These are phyloP conservation scores for Anguilla pacifica DNA, from an alignment of 2,797 vertebrate species.

Conservation along the genomic window DNA sequence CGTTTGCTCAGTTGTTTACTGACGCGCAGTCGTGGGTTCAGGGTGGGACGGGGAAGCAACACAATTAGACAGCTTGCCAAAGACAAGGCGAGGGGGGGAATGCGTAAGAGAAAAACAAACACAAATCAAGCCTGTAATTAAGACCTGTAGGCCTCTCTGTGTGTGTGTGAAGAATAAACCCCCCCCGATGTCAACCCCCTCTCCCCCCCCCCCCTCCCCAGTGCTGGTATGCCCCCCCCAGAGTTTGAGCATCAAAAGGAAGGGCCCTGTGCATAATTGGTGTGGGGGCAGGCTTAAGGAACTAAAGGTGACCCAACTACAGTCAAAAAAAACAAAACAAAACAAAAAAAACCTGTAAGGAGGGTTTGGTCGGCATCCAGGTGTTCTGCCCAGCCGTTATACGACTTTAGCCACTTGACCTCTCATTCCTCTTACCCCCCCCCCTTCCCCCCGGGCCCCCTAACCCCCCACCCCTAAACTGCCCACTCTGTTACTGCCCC, in stretches of 20 bases:
- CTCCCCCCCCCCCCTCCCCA: background rate
- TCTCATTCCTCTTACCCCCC: slow-evolving; percentile 15
- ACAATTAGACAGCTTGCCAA: background rate
- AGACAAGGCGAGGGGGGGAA: background rate
- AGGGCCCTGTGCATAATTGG: background rate
- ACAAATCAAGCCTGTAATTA: slow-evolving; percentile 30
- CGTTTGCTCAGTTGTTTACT: background rate
- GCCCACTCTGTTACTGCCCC: background rate
- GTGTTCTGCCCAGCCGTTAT: slow-evolving; percentile 29
- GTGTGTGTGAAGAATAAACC: slow-evolving; percentile 13
- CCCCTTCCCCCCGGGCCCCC: background rate
- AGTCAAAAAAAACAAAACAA: background rate
- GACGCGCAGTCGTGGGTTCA: background rate
- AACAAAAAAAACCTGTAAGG: background rate
- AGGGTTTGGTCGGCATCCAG: slow-evolving; percentile 13
- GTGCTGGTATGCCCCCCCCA: background rate
- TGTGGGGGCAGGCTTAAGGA: background rate
- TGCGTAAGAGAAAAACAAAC: background rate
- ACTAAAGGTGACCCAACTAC: background rate
- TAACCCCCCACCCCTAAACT: background rate
- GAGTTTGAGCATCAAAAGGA: background rate
- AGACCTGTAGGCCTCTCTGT: slow-evolving; percentile 14
- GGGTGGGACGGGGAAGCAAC: background rate
- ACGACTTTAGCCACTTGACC: slow-evolving; percentile 28
- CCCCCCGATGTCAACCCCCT: slow-evolving; percentile 1